A percentile compares a stretch with the other conserved stretches of the same genome.
Conservation (phyloP, 2,113 vertebrate genomes). For the Isichthys henryi region DNA sequence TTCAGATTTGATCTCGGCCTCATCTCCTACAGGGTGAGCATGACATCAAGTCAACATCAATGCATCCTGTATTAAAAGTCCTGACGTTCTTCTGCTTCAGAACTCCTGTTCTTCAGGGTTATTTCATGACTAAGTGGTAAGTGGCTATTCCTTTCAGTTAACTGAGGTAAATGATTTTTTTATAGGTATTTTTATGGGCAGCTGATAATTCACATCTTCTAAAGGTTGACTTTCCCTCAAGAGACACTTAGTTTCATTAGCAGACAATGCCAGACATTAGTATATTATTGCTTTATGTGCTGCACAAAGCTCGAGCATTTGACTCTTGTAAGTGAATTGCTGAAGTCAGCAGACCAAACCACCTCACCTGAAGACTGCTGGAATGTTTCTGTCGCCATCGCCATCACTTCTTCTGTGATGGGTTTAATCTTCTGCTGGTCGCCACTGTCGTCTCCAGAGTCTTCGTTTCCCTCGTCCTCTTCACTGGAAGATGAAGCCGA, state of each 20-base stretch:
- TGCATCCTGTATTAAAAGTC: neutral
- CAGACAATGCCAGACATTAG: neutral
- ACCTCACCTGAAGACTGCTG: slow-evolving; percentile 87
- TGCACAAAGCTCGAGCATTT: neutral
- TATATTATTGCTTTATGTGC: neutral
- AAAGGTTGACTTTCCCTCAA: no score
- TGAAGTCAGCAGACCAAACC: neutral
- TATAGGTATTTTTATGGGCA: neutral
- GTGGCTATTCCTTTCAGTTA: neutral
- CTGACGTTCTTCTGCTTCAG: neutral
- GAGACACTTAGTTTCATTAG: neutral
- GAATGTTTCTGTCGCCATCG: slow-evolving; percentile 64
- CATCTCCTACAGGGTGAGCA: slow-evolving; percentile 69
- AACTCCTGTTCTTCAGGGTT: neutral
- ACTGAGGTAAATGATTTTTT: neutral
- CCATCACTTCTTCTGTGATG: slow-evolving; percentile 70
- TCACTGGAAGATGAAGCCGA: slow-evolving; percentile 48
- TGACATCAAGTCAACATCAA: slow-evolving; percentile 11
- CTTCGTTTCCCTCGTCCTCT: slow-evolving; percentile 49
- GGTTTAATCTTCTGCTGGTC: slow-evolving; percentile 91
- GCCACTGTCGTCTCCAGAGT: slow-evolving; percentile 70
- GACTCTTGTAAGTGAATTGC: neutral
- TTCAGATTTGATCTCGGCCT: slow-evolving; percentile 68
- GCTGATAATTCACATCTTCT: neutral
- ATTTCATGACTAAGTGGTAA: neutral